phyloP scores from a whole-genome alignment of 1,140 invertebrate species.

The Rhagoletis zephyria region DNA sequence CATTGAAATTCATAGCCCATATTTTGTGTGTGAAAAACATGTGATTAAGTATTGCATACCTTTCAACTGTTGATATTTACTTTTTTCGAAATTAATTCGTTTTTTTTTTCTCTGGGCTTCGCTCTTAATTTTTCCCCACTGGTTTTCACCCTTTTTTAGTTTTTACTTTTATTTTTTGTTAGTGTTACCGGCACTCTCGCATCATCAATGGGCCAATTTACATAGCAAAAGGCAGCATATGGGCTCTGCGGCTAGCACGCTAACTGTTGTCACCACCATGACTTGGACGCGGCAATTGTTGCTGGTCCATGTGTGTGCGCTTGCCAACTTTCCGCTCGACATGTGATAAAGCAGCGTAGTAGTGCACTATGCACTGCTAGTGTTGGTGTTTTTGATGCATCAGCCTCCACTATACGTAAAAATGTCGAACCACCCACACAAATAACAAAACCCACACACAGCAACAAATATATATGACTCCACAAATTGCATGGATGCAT shows the following conservation, averaged over 20 bases:
- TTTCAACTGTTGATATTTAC: neutral
- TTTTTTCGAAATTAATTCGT: neutral
- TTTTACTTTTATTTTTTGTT: neutral
- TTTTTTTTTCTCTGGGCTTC: neutral
- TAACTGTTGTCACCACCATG: constrained; percentile 21
- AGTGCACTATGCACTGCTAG: neutral
- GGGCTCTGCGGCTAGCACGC: neutral
- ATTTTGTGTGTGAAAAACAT: too few species aligned
- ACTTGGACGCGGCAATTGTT: constrained; percentile 35
- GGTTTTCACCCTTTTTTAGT: neutral
- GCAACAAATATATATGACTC: neutral
- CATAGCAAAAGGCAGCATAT: too few species aligned
- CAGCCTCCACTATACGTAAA: constrained; percentile 32
- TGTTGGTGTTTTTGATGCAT: neutral
- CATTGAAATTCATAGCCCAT: too few species aligned
- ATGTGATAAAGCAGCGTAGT: neutral
- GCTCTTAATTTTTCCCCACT: too few species aligned
- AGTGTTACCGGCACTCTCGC: neutral
- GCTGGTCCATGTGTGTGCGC: neutral
- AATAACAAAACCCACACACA: too few species aligned
- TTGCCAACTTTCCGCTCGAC: constrained; percentile 20
- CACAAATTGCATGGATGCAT: constrained; percentile 14
- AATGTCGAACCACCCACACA: constrained; percentile 30
- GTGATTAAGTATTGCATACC: too few species aligned
- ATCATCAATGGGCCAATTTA: too few species aligned